Base-by-base conservation (phyloP, 2,888 invertebrate species). In the Trypoxylon attenuatum region DNA sequence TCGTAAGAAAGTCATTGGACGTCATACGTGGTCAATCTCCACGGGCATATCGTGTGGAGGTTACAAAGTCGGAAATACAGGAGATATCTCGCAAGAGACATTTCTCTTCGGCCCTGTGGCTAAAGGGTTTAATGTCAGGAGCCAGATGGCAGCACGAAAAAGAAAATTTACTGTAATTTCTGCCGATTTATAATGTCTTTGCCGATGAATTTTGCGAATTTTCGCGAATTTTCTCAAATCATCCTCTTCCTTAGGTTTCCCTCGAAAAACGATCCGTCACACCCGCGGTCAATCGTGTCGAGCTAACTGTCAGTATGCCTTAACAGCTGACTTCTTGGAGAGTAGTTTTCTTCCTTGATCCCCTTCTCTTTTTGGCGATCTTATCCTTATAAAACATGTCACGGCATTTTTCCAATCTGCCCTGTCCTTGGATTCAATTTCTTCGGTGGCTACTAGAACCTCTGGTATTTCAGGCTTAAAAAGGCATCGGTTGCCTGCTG, bases 61-160 rank as follows among this genome's bases (percentile, higher is more conserved):
- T 69, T 62, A 62, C 56, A 55, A 62, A 29, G 58, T 58, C 88
- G 88, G 53, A 49, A 33, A 51, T 56, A 42, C 59, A 59, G 46
- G 50, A 65, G 45, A 71, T 52, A 56, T 69, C 69, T 68, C 53
- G 39, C 39, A 57, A 51, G 63, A 64, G 74, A 73, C 60, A 71
- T 64, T 58, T 71, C 61, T 58, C 43, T 46, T 49, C 63, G 69
- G 69, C 69, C 71, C 58, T 67, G 55, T 62, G n/a, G 58, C 54
- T 59, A 68, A 67, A 64, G 69, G 68, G 65, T 72, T 82, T 83
- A 84, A 83, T 85, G 84, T 84, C 84, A 84, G 69, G 81, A 81
- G 71, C 81, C 83, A 86, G 86, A 84, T 85, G 86, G 86, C 86
- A 86, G 83, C 86, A 86, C 85, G 47, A 62, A 57, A 25, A 46